Evolutionary conservation across 2,113 vertebrate species (phyloP).

Genomic region (Pseudonaja textilis): DNA sequence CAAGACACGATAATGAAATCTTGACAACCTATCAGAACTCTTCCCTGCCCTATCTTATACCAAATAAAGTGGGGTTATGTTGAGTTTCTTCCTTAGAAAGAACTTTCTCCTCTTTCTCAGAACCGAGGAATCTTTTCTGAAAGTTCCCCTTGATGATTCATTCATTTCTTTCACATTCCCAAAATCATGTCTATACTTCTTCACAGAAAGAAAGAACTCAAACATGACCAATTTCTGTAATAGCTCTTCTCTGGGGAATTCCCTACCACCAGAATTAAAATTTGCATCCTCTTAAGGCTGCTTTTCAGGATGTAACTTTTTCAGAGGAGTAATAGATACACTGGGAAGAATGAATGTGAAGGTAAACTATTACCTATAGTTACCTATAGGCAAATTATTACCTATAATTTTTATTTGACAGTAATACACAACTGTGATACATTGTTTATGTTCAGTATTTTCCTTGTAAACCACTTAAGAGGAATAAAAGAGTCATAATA

Average conservation of each 20-base stretch:
- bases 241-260: neutral
- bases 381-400: neutral
- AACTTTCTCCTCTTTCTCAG: neutral
- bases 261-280: neutral
- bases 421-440: neutral
- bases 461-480: neutral
- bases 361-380: neutral
- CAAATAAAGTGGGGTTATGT: neutral
- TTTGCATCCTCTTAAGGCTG: neutral
- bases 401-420: neutral
- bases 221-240: neutral
- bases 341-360: neutral
- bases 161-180: neutral
- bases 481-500: neutral
- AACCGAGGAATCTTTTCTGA: neutral
- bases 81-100: neutral
- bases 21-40: neutral
- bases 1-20: neutral
- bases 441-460: neutral
- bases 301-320: neutral
- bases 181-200: neutral
- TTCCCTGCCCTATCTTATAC: neutral
- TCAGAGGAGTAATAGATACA: neutral
- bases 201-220: neutral
- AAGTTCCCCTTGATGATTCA: neutral